Conservation (phyloP, 2,113 vertebrate genomes). For the Xenotilapia caudafasciata region DNA sequence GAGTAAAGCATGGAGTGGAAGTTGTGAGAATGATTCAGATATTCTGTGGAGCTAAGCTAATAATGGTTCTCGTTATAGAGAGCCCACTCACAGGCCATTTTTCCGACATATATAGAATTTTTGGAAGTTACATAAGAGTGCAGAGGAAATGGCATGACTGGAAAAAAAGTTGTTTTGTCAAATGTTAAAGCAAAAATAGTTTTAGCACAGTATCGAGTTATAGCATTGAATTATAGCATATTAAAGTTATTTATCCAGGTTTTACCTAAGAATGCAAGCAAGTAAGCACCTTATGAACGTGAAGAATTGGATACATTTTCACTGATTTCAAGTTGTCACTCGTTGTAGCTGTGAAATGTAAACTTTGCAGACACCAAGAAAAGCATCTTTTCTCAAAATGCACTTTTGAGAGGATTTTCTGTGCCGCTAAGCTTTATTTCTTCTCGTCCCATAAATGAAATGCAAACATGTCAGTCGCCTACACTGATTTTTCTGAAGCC, state of each 20-base stretch:
- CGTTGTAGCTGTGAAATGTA: neutral
- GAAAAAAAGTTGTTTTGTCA: neutral
- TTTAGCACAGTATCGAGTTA: neutral
- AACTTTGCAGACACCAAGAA: neutral
- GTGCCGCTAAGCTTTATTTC: neutral
- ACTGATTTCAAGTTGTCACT: neutral
- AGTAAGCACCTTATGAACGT: neutral
- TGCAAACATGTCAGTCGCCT: neutral
- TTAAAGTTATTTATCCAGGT: neutral
- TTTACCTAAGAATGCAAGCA: neutral
- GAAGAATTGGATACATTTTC: neutral
- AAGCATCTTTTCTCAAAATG: neutral
- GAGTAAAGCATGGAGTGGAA: neutral
- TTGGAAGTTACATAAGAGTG: neutral
- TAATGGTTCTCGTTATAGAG: neutral
- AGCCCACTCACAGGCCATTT: neutral
- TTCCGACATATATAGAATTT: neutral
- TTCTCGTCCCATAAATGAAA: neutral
- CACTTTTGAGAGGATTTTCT: neutral
- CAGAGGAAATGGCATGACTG: neutral
- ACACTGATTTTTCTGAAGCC: neutral
- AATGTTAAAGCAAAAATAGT: neutral
- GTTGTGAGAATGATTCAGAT: neutral
- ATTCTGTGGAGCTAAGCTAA: neutral
- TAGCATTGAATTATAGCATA: neutral